phyloP scores from a whole-genome alignment of 2,888 invertebrate genomes.

The Caenorhabditis sp. region DNA sequence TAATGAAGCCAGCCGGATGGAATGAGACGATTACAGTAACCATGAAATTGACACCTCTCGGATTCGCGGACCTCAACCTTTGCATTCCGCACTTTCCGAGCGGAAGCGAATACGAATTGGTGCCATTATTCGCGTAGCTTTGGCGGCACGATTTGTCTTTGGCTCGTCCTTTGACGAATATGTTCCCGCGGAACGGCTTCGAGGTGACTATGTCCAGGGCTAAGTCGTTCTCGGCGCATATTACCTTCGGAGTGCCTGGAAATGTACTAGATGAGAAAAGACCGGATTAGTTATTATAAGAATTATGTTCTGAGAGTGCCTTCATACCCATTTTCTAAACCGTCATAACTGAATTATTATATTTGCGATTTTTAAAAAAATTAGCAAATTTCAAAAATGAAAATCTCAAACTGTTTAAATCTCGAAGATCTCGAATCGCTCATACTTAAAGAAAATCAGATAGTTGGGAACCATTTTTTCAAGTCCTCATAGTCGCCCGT shows the following conservation, averaged over 20 bases:
- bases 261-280: background rate
- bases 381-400: too few species aligned
- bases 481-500: too few species aligned
- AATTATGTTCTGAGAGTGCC: too few species aligned
- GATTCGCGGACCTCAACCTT: conserved; percentile 81
- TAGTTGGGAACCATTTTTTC: too few species aligned
- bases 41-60: conserved; percentile 82
- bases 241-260: conserved; percentile 80
- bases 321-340: too few species aligned
- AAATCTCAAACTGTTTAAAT: too few species aligned
- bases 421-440: too few species aligned
- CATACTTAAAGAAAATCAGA: too few species aligned
- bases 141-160: conserved; percentile 81
- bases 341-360: too few species aligned
- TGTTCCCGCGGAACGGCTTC: conserved; percentile 81
- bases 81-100: conserved; percentile 83
- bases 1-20: conserved; percentile 83
- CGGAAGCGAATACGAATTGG: conserved; percentile 80
- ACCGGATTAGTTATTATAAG: background rate
- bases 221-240: conserved; percentile 82
- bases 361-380: too few species aligned
- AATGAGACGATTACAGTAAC: conserved; percentile 82
- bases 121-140: conserved; percentile 79
- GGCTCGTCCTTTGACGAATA: conserved; percentile 82
- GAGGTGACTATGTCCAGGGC: conserved; percentile 81